Evolutionary conservation across 2,113 vertebrate genomes (phyloP).

Genomic region (Ptilorrhoa leucosticta): DNA sequence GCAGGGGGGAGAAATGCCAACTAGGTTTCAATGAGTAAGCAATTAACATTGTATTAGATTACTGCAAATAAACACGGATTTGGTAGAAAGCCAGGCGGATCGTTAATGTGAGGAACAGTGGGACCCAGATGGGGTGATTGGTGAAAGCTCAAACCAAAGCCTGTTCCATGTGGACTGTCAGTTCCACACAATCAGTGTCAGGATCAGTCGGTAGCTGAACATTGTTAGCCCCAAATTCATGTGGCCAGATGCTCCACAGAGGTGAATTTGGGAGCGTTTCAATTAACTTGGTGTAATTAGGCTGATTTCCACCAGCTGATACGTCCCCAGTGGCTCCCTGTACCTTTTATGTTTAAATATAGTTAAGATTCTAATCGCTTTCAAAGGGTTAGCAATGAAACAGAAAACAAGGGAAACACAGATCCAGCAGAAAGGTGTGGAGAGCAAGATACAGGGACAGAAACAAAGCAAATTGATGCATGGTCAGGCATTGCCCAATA

Average conservation of each 20-base stretch:
- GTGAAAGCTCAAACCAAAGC: not conserved
- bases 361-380: not conserved
- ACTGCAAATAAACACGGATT: not conserved
- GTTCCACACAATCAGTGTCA: not conserved
- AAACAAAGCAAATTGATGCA: not conserved
- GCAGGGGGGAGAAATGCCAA: not conserved
- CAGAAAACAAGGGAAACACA: not conserved
- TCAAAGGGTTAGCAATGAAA: not conserved
- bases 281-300: not conserved
- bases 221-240: not conserved
- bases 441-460: not conserved
- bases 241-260: not conserved
- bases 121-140: not conserved
- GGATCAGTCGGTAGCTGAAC: not conserved
- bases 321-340: not conserved
- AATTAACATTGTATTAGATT: not conserved
- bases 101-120: not conserved
- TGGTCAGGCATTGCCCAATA: not conserved
- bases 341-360: not conserved
- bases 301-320: not conserved
- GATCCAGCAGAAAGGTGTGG: not conserved
- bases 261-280: not conserved
- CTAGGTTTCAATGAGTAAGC: slow-evolving; percentile 16
- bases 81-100: not conserved
- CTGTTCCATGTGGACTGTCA: not conserved